A percentile compares a stretch with the other conserved stretches of the same genome.
Evolutionary conservation across 2,113 vertebrate species (phyloP).

Genomic region (Scolopax mira): DNA sequence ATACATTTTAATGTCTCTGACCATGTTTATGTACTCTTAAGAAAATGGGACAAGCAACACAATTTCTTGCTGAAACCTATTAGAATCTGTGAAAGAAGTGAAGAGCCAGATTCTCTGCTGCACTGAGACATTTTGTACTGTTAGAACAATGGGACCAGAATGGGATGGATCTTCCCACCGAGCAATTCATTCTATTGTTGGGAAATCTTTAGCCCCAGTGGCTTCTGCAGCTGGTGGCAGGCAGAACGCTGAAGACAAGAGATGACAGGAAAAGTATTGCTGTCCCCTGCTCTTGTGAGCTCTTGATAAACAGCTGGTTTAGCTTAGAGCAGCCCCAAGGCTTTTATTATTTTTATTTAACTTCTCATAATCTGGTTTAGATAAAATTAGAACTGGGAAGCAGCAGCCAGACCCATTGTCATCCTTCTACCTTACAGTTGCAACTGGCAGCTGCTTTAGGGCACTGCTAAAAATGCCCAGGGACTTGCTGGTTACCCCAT

Average conservation of each 20-base stretch:
- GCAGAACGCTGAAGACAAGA: not conserved
- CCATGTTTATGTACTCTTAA: not conserved
- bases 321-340: not conserved
- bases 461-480: not conserved
- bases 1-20: not conserved
- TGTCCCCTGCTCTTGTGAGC: not conserved
- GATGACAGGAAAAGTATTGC: constrained; percentile 1
- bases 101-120: constrained; percentile 35
- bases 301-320: constrained; percentile 48
- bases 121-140: constrained; percentile 16
- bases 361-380: not conserved
- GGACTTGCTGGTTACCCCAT: not conserved
- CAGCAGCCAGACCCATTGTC: not conserved
- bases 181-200: not conserved
- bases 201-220: constrained; percentile 25
- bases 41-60: not conserved
- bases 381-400: not conserved
- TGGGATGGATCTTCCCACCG: constrained; percentile 2
- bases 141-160: constrained; percentile 46
- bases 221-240: constrained; percentile 45
- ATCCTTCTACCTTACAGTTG: not conserved
- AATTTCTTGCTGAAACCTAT: constrained; percentile 14
- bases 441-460: not conserved
- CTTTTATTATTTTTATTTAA: not conserved
- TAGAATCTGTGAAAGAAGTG: not conserved